Conservation (phyloP, 2,797 vertebrate species). For the Oryzias sinensis region DNA sequence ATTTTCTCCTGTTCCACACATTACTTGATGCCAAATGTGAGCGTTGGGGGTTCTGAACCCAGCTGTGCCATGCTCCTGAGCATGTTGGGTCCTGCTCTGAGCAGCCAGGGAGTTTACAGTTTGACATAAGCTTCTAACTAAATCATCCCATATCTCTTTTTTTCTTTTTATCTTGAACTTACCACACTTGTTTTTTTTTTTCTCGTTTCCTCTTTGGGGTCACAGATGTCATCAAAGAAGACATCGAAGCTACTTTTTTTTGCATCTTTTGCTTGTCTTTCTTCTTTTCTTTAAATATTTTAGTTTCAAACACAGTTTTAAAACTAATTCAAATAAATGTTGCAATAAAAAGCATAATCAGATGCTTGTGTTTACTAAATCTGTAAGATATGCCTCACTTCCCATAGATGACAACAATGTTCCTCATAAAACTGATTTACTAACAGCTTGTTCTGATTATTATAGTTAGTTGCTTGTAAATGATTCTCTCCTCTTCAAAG, state of each 20-base stretch:
- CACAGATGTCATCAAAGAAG: constrained; percentile 10
- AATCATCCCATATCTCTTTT: neutral
- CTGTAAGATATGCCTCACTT: constrained; percentile 28
- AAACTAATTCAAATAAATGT: neutral
- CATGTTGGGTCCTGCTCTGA: constrained; percentile 18
- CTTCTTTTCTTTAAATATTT: neutral
- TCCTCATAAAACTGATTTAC: constrained; percentile 31
- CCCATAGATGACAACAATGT: constrained; percentile 28
- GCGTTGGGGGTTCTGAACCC: constrained; percentile 26
- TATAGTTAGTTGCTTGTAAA: constrained; percentile 7
- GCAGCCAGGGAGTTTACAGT: constrained; percentile 20
- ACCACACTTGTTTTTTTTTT: constrained; percentile 48
- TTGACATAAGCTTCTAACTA: constrained; percentile 18
- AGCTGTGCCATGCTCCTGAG: neutral
- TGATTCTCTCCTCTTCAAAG: constrained; percentile 15
- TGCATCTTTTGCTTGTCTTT: neutral
- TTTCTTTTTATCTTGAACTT: constrained; percentile 6
- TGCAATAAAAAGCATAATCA: constrained; percentile 5
- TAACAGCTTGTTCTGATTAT: constrained; percentile 38
- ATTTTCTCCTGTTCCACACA: constrained; percentile 22
- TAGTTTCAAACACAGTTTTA: neutral
- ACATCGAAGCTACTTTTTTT: neutral
- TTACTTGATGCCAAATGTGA: constrained; percentile 32
- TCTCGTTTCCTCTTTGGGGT: constrained; percentile 56
- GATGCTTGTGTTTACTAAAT: constrained; percentile 19